Evolutionary conservation across 2,888 invertebrate species (phyloP), one percentile per base, ranked within the genome.

Genomic region (Zaprionus bogoriensis): DNA sequence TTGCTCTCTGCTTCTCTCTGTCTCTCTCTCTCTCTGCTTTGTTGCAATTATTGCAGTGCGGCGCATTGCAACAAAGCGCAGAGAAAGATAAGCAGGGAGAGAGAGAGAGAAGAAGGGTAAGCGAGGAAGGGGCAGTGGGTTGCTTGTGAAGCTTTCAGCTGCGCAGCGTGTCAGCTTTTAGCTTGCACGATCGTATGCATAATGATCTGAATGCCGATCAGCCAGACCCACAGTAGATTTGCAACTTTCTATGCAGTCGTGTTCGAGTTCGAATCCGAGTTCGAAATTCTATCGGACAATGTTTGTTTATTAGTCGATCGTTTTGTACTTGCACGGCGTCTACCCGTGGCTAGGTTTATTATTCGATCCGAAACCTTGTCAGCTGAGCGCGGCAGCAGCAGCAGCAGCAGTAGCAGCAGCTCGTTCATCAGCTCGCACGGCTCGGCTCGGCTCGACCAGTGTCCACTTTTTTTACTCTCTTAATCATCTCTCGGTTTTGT

Each of bases 1-100:
- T 76, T 82, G 71, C 63, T 67, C 74, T 52, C 64, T n/a, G n/a
- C n/a, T n/a, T n/a, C n/a, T n/a, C n/a, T n/a, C n/a, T n/a, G n/a
- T n/a, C n/a, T n/a, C n/a, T n/a, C n/a, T n/a, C n/a, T n/a, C 58
- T 61, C 57, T 60, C 65, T 62, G 53, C 45, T 76, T 67, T 74
- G 70, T 79, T 86, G 86, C 78, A 78, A 78, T 84, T 77, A 77
- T 83, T 74, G 77, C 80, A 74, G 60, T 71, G 76, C 50, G 74
- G 76, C 50, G 62, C 52, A 74, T 85, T 85, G 78, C 85, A 82
- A 85, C 85, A 81, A 84, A 65, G 51, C 66, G 44, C 68, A 68
- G 63, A 52, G 68, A 72, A 62, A 74, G 62, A 67, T 25, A 70
- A 14, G 44, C 32, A 60, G 50, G 48, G 32, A 38, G 45, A 39